Evolutionary conservation across 2,113 vertebrate species (phyloP).

Genomic region (Periophthalmodon schlosseri): DNA sequence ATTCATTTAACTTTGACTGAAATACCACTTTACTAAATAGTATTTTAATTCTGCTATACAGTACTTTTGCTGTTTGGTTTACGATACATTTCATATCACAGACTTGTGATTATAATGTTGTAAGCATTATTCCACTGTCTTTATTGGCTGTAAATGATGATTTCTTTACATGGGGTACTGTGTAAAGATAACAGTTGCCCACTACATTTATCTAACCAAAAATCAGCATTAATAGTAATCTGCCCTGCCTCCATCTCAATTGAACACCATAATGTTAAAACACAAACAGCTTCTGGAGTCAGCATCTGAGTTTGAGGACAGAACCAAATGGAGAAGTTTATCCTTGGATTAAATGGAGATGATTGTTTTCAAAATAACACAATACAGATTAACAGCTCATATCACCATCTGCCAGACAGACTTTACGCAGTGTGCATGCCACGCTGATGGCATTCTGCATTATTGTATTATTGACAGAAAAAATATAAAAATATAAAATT

Average conservation of each 20-base stretch:
- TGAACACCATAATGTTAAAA: not conserved
- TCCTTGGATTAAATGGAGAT: conserved; percentile 8
- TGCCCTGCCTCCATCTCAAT: not conserved
- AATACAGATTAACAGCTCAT: conserved; percentile 9
- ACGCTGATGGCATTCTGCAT: not conserved
- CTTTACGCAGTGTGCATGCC: not conserved
- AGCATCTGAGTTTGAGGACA: not conserved
- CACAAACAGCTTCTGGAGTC: not conserved
- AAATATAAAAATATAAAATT: not conserved
- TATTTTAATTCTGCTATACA: no score
- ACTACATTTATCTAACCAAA: no score
- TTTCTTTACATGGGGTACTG: no score
- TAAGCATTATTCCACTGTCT: no score
- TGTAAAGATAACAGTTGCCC: no score
- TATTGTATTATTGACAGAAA: not conserved
- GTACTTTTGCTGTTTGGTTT: no score
- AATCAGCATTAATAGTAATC: not conserved
- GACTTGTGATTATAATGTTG: no score
- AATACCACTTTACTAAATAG: no score
- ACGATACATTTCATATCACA: no score
- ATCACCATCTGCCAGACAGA: conserved; percentile 7
- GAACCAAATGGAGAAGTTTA: not conserved
- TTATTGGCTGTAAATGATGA: no score
- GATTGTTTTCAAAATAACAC: conserved; percentile 9
- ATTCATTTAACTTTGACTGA: no score